Evolutionary conservation across 1,140 invertebrate genomes (phyloP).

Genomic region (Cepaea nemoralis): DNA sequence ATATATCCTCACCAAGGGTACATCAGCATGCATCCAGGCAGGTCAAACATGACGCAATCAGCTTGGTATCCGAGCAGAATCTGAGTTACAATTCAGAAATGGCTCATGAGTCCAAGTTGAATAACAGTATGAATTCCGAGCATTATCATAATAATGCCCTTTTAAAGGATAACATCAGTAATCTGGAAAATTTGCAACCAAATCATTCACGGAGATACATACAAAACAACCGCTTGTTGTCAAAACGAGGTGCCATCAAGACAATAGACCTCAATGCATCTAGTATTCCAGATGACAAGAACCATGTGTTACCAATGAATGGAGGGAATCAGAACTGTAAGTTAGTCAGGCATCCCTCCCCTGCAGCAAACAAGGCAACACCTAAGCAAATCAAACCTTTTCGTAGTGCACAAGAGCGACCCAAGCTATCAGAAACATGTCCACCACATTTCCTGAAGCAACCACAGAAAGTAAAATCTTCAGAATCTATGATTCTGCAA

Average conservation of each 20-base stretch:
- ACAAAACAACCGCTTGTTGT: not conserved
- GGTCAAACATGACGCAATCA: not conserved
- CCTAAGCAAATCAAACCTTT: conserved; percentile 14
- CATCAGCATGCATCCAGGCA: not conserved
- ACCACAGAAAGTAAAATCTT: conserved; percentile 11
- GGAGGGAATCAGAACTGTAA: not conserved
- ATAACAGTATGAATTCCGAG: not conserved
- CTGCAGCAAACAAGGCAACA: not conserved
- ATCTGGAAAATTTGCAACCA: not conserved
- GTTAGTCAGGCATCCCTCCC: not conserved
- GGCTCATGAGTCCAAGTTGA: not conserved
- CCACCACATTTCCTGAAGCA: conserved; percentile 8
- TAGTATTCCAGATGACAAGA: not conserved
- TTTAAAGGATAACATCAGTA: not conserved
- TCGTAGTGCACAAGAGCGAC: conserved; percentile 29
- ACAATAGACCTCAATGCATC: conserved; percentile 3
- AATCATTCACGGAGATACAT: not conserved
- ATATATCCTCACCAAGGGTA: not conserved
- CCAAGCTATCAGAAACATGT: not conserved
- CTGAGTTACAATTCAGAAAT: not conserved
- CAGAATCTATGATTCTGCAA: conserved; percentile 20
- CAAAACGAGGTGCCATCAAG: not conserved
- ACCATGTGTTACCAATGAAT: not conserved
- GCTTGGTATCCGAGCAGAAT: not conserved
- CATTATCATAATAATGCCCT: not conserved